Evolutionary conservation across 1,140 invertebrate genomes (phyloP).

Genomic region (Diprion similis): DNA sequence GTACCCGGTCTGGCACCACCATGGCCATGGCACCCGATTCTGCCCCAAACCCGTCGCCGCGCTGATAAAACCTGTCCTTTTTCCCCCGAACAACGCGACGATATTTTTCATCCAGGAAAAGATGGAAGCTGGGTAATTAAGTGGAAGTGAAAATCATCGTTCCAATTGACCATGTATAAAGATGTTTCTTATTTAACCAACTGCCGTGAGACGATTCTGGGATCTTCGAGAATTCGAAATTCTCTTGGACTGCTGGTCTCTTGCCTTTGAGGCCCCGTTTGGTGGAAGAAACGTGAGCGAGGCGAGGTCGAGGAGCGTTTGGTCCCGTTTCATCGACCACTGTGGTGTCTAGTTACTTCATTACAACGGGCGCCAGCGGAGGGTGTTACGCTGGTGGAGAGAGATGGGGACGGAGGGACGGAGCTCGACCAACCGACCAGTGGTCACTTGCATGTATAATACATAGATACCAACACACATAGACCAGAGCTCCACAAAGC

Average conservation of each 20-base stretch:
- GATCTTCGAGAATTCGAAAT: neutral
- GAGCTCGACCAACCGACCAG: neutral
- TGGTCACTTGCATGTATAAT: neutral
- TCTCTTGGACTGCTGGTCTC: neutral
- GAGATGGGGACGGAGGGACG: neutral
- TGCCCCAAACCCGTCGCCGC: too few relatives aligned
- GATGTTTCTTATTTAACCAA: neutral
- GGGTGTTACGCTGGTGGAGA: neutral
- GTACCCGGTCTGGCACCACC: neutral
- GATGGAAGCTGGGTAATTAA: too few relatives aligned
- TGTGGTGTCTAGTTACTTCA: slow-evolving; percentile 8
- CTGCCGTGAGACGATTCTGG: neutral
- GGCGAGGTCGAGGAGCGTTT: slow-evolving; percentile 13
- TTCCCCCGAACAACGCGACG: too few relatives aligned
- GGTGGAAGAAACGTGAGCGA: slow-evolving; percentile 12
- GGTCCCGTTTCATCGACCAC: slow-evolving; percentile 22
- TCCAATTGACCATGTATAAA: neutral
- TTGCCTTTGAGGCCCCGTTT: neutral
- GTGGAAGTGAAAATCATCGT: neutral
- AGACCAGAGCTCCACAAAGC: slow-evolving; percentile 40
- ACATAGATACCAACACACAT: neutral
- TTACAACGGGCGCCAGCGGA: neutral
- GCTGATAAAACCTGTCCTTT: too few relatives aligned
- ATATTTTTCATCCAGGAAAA: too few relatives aligned
- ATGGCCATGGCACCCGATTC: neutral